Evolutionary conservation across 2,113 vertebrate species (phyloP).

Genomic region (Prunella himalayana): DNA sequence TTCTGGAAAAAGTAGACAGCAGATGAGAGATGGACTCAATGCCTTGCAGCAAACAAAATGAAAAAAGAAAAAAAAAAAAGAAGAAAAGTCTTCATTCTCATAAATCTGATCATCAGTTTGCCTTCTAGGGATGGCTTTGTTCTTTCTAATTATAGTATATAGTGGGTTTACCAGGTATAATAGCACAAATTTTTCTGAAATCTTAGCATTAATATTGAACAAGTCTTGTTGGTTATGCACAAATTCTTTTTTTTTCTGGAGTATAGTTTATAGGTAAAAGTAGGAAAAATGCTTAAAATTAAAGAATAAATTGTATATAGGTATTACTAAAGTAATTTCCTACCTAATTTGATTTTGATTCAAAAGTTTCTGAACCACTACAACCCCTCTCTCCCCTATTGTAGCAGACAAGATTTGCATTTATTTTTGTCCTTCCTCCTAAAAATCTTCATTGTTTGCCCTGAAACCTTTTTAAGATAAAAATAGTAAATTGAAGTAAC

Average conservation of each 20-base stretch:
- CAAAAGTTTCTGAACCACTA: neutral
- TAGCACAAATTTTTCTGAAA: neutral
- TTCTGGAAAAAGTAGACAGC: neutral
- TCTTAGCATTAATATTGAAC: neutral
- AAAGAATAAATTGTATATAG: neutral
- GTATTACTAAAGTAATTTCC: neutral
- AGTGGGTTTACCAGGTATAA: neutral
- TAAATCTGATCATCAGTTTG: neutral
- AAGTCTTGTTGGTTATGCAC: neutral
- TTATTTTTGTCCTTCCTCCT: neutral
- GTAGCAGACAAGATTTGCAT: neutral
- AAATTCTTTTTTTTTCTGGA: neutral
- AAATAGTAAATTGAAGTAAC: neutral
- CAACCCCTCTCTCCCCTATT: neutral
- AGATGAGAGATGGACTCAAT: neutral
- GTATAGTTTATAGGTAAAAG: neutral
- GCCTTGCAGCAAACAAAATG: neutral
- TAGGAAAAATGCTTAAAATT: neutral
- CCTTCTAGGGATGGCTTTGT: neutral
- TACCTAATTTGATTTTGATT: neutral
- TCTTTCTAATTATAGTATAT: neutral
- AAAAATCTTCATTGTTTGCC: neutral
- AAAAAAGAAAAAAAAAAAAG: too few relatives aligned
- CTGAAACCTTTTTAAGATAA: neutral
- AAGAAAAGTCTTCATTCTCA: neutral